phyloP scores from a whole-genome alignment of 2,113 vertebrate species.

The Mixornis gularis region DNA sequence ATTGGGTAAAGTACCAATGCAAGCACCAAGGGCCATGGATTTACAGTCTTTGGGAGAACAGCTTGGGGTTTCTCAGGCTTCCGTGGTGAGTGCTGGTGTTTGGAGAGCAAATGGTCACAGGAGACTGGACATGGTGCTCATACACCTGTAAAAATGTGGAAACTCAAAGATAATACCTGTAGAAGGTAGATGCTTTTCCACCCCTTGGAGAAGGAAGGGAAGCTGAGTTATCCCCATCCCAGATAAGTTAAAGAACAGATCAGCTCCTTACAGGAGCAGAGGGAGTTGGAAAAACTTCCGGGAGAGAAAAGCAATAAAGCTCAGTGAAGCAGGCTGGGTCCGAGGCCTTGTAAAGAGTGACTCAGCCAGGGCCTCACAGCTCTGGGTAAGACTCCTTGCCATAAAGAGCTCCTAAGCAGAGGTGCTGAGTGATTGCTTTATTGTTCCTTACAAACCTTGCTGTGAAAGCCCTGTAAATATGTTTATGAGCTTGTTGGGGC shows the following conservation, averaged over 20 bases:
- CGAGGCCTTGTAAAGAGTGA: neutral
- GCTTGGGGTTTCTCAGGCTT: neutral
- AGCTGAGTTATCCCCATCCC: neutral
- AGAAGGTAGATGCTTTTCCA: neutral
- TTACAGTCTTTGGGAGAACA: neutral
- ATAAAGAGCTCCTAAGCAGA: conserved; percentile 10
- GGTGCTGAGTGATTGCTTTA: conserved; percentile 62
- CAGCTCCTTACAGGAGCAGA: neutral
- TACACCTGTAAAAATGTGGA: neutral
- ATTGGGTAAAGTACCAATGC: neutral
- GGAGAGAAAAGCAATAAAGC: conserved; percentile 1
- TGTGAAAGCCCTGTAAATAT: conserved; percentile 62
- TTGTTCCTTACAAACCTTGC: conserved; percentile 54
- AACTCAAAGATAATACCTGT: neutral
- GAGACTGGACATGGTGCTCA: neutral
- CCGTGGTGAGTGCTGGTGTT: neutral
- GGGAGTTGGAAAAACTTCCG: neutral
- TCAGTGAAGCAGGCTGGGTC: neutral
- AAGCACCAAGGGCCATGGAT: neutral
- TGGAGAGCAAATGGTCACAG: neutral
- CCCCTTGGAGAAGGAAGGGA: neutral
- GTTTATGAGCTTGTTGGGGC: conserved; percentile 62
- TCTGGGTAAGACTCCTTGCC: neutral
- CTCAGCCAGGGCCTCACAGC: neutral
- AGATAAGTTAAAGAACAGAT: neutral